Conservation (phyloP, 2,797 vertebrate species). For the Girardinus metallicus region DNA sequence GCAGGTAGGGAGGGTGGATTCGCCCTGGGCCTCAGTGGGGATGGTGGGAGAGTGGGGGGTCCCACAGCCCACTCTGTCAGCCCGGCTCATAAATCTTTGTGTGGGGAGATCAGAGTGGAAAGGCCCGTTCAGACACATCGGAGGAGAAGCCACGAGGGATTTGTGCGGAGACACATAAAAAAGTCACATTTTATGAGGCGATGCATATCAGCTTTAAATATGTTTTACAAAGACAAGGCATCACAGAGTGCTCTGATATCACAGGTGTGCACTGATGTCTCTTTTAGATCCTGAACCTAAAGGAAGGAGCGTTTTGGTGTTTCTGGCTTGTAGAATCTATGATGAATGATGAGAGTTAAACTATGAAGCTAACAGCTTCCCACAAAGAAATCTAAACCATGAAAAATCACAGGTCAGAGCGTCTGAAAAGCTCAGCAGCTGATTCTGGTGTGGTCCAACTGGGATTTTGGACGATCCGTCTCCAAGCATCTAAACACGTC, state of each 20-base stretch:
- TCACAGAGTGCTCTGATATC: neutral
- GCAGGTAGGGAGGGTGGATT: conserved; percentile 57
- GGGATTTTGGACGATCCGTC: neutral
- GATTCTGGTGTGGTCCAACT: neutral
- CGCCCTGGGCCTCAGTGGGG: conserved; percentile 53
- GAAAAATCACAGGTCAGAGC: neutral
- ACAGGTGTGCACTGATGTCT: conserved; percentile 9
- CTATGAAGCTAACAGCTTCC: neutral
- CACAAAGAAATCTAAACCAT: neutral
- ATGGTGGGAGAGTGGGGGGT: conserved; percentile 23
- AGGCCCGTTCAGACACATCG: conserved; percentile 74
- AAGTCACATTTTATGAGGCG: conserved; percentile 12
- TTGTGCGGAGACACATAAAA: conserved; percentile 30
- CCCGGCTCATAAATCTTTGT: conserved; percentile 78
- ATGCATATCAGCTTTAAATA: conserved; percentile 2
- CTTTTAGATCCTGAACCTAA: conserved; percentile 2
- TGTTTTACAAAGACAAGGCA: conserved; percentile 12
- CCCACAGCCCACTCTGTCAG: conserved; percentile 68
- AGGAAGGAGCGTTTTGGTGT: neutral
- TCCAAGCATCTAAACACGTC: neutral
- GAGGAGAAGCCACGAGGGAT: conserved; percentile 56
- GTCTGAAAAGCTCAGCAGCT: neutral
- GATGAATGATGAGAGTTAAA: neutral
- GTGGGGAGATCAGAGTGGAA: conserved; percentile 54
- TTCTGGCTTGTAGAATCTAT: neutral